Evolutionary conservation across 1,140 invertebrate genomes (phyloP), one percentile per base, ranked within the genome.

Genomic region (Leptinotarsa lineolata): DNA sequence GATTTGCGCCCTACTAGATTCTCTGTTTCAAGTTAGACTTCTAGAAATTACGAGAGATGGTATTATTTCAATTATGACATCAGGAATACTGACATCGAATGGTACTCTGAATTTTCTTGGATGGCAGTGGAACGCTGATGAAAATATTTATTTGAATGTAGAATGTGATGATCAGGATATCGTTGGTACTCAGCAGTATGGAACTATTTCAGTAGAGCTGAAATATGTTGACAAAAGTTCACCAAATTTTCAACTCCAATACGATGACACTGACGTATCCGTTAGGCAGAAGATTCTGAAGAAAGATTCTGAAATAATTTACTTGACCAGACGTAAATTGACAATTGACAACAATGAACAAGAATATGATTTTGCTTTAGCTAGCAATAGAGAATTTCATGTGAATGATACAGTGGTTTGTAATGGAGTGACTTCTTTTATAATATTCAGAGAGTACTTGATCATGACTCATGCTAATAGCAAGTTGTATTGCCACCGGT

Each of bases 371-470:
- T 69, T 78, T 63, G 15, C 60, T 13, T 60, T 76, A 58, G 66
- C 59, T 70, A 46, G 46, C 13, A 72, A 76, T 20, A 48, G 67
- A 54, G 72, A 79, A 45, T 74, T 80, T 39, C 59, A 76, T 11
- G 44, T 80, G 54, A 74, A 76, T 48, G 70, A 70, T 15, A 68
- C 15, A 16, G 46, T 76, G 54, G n/a, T 77, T 12, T 68, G 73
- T 45, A 24, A 60, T 68, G 72, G 74, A 44, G 74, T 76, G 16
- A 72, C 67, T 44, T 80, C 76, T 11, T 70, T 78, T 30, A 58
- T 69, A 6, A 16, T 79, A 21, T 72, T 72, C 67, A 22, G 68
- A 4, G 46, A 74, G 18, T 79, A 80, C 65, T 73, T 80, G 24
- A 48, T 80, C 2, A 76, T 75, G n/a, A 78, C 75, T 8, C 70